These are phyloP conservation scores for Drosophila acutilabella DNA, from an alignment of 2,888 invertebrate genomes.

Conservation along the genomic window DNA sequence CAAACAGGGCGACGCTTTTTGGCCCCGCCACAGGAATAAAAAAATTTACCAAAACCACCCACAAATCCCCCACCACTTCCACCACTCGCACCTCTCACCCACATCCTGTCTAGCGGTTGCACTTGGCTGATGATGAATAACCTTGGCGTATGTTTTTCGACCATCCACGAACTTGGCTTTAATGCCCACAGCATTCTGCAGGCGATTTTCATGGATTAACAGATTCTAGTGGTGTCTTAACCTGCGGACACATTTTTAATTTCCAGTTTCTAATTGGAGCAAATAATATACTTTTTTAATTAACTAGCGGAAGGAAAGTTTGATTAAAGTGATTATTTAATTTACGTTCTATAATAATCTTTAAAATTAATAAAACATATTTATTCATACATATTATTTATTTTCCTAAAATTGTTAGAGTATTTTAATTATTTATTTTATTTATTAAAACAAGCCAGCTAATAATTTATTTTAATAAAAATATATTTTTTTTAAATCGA, in stretches of 20 bases:
- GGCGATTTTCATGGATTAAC: constrained; percentile 1
- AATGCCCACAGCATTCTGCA: background rate
- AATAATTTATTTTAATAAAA: background rate
- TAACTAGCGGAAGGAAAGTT: constrained; percentile 8
- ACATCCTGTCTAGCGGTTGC: constrained; percentile 72
- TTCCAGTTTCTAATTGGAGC: constrained; percentile 49
- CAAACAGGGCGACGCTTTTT: constrained; percentile 40
- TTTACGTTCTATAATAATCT: background rate
- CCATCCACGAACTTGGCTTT: background rate
- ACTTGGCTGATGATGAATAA: constrained; percentile 81
- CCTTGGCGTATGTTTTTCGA: constrained; percentile 60
- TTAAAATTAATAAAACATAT: too few species aligned
- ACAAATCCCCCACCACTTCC: constrained; percentile 11
- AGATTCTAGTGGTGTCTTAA: constrained; percentile 19
- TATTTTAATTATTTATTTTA: background rate
- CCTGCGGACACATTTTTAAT: constrained; percentile 61
- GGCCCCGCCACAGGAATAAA: background rate
- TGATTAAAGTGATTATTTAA: background rate
- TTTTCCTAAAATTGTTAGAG: too few species aligned
- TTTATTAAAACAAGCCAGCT: background rate
- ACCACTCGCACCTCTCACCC: constrained; percentile 8
- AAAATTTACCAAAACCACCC: constrained; percentile 1
- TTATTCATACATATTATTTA: too few species aligned
- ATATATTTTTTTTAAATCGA: background rate
- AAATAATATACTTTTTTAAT: constrained; percentile 32